Evolutionary conservation across 2,888 invertebrate species (phyloP).

Genomic region (Drosophila borborema): DNA sequence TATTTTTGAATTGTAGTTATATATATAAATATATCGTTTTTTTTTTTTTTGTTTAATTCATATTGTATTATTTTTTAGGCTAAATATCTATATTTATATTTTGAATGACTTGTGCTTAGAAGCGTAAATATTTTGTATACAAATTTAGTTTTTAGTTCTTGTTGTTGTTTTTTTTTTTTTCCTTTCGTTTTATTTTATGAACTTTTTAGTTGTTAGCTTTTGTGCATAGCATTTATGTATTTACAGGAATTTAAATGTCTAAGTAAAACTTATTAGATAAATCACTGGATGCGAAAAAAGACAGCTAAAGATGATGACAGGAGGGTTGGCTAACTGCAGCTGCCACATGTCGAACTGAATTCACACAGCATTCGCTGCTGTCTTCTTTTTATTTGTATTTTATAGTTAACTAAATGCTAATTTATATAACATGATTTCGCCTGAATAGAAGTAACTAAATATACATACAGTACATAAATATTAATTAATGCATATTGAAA

Average conservation of each 20-base stretch:
- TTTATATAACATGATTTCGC: slow-evolving; percentile 66
- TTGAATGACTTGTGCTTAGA: slow-evolving; percentile 76
- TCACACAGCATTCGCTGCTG: slow-evolving; percentile 2
- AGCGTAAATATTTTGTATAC: slow-evolving; percentile 63
- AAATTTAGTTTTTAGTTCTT: slow-evolving; percentile 37
- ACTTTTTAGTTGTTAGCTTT: slow-evolving; percentile 11
- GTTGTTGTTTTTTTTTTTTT: slow-evolving; percentile 16
- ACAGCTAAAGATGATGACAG: slow-evolving; percentile 6
- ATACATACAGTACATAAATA: slow-evolving; percentile 39
- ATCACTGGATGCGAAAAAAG: slow-evolving; percentile 81
- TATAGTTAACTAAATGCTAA: slow-evolving; percentile 65
- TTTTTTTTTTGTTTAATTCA: too few relatives aligned
- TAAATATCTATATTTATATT: slow-evolving; percentile 37
- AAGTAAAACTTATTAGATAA: slow-evolving; percentile 77
- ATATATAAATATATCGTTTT: not conserved
- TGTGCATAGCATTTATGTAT: slow-evolving; percentile 52
- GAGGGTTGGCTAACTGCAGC: slow-evolving; percentile 22
- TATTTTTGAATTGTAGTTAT: slow-evolving; percentile 30
- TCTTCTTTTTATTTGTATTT: slow-evolving; percentile 3
- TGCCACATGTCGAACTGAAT: slow-evolving; percentile 30
- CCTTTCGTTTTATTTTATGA: slow-evolving; percentile 16
- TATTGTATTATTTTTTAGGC: too few relatives aligned
- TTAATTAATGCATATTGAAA: slow-evolving; percentile 34
- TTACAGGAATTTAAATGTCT: slow-evolving; percentile 49
- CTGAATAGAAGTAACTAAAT: slow-evolving; percentile 59